Base-by-base conservation (phyloP, 1,140 invertebrate genomes). In the Venturia canescens region DNA sequence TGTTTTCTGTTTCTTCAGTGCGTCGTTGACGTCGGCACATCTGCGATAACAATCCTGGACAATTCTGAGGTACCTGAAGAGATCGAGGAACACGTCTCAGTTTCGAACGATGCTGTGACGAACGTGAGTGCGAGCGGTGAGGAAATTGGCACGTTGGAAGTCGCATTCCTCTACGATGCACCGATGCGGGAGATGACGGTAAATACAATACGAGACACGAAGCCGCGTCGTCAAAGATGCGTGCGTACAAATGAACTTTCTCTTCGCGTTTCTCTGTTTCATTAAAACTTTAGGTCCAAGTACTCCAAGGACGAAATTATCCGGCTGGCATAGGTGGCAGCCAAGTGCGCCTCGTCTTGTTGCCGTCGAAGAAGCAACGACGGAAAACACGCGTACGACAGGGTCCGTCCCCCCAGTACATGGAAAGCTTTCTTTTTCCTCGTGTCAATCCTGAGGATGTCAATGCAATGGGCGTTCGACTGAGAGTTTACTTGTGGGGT, bases 381-480 rank as follows among this genome's bases (percentile, higher is more conserved):
- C 96, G 97, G 89, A 98, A 98, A 91, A 98, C 97, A 5, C 97
- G 97, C 90, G 96, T 98, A 26, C 94, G 97, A 78, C 94, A 96
- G 80, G 97, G 97, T 1, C 95, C 97, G 85, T 97, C 96, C 87
- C 97, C 97, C 1, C 96, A 97, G 86, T 98, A 97, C 87, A 96
- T 98, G 94, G 98, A 98, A 89, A 97, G 96, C 85, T 98, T 98
- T 90, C 93, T 97, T 53, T 94, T 99, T 81, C 97, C 95, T 89
- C 96, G 97, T 88, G 97, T 98, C 53, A 97, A 97, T 92, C 97
- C 96, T 91, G 97, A 98, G 92, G 98, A 98, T 87, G 96, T 98
- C 1, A 96, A 96, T 87, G 96, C 96, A 21, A 96, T 98, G 94
- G 97, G 97, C 0, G 93, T 98, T 0, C 94, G 98, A 44, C 94